Percentiles rank a stretch among this genome's conserved stretches.
These are phyloP conservation scores for Ancistrus triradiatus DNA, from an alignment of 2,113 vertebrate genomes.

Conservation along the genomic window DNA sequence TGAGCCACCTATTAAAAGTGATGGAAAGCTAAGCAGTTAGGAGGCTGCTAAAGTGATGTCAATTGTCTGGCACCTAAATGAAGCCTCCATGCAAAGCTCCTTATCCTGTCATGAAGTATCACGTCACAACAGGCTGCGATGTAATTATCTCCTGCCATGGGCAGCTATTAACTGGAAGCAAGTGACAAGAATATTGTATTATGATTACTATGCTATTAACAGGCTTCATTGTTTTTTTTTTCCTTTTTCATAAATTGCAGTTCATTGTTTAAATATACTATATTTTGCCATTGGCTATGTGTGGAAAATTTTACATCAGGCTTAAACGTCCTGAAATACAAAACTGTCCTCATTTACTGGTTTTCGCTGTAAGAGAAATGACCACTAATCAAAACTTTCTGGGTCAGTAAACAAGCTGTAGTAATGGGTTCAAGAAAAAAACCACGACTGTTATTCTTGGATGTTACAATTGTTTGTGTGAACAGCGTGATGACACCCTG, in stretches of 20 bases:
- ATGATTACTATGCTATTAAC: slow-evolving; percentile 23
- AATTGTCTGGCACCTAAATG: slow-evolving; percentile 25
- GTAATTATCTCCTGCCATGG: slow-evolving; percentile 34
- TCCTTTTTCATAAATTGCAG: slow-evolving; percentile 6
- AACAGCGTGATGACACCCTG: too few relatives aligned
- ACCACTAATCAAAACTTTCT: too few relatives aligned
- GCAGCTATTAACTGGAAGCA: slow-evolving; percentile 25
- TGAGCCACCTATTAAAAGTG: too few relatives aligned
- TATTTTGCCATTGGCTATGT: not conserved
- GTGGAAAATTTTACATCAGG: slow-evolving; percentile 4
- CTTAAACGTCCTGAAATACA: too few relatives aligned
- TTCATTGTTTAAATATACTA: slow-evolving; percentile 8
- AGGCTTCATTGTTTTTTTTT: slow-evolving; percentile 15
- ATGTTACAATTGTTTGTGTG: too few relatives aligned
- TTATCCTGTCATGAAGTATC: slow-evolving; percentile 24
- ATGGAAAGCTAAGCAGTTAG: not conserved
- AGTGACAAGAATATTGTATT: slow-evolving; percentile 10
- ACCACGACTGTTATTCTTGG: too few relatives aligned
- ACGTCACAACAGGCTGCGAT: slow-evolving; percentile 9
- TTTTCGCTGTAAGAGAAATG: too few relatives aligned
- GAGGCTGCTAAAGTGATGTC: not conserved
- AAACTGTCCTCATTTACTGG: too few relatives aligned
- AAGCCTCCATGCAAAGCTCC: slow-evolving; percentile 17
- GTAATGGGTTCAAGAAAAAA: too few relatives aligned
- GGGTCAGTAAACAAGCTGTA: too few relatives aligned